A percentile compares a stretch with the other conserved stretches of the same genome.
Evolutionary conservation across 2,113 vertebrate genomes (phyloP).

Genomic region (Spea bombifrons): DNA sequence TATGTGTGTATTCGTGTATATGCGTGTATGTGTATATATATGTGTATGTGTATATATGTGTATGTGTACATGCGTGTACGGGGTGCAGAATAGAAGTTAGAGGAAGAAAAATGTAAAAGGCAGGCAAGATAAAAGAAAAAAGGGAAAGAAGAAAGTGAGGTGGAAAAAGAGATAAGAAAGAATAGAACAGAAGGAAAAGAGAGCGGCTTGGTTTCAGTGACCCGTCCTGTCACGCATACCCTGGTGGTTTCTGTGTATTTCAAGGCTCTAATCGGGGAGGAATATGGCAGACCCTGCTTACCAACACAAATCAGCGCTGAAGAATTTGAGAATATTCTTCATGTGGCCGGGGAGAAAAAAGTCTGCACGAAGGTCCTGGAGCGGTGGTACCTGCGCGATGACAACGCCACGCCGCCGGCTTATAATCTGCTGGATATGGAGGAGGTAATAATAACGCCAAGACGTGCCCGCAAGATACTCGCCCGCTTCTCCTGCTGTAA

Average conservation of each 20-base stretch:
- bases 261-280: constrained; percentile 69
- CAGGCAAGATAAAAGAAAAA: too few species aligned
- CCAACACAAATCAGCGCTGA: constrained; percentile 65
- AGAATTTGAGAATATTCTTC: constrained; percentile 68
- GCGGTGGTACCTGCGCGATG: constrained; percentile 65
- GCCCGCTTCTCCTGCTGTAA: too few species aligned
- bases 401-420: constrained; percentile 67
- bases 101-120: too few species aligned
- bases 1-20: too few species aligned
- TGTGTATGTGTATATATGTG: background rate
- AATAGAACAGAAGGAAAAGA: background rate
- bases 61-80: background rate
- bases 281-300: constrained; percentile 62
- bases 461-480: too few species aligned
- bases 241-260: background rate
- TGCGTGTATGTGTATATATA: background rate
- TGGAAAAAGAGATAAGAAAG: background rate
- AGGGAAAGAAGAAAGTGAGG: background rate
- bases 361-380: constrained; percentile 61
- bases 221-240: background rate
- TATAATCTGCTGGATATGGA: constrained; percentile 56
- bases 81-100: background rate
- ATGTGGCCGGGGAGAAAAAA: constrained; percentile 57
- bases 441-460: background rate
- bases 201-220: background rate